Evolutionary conservation across 2,113 vertebrate genomes (phyloP).

Genomic region (Heterotis niloticus): DNA sequence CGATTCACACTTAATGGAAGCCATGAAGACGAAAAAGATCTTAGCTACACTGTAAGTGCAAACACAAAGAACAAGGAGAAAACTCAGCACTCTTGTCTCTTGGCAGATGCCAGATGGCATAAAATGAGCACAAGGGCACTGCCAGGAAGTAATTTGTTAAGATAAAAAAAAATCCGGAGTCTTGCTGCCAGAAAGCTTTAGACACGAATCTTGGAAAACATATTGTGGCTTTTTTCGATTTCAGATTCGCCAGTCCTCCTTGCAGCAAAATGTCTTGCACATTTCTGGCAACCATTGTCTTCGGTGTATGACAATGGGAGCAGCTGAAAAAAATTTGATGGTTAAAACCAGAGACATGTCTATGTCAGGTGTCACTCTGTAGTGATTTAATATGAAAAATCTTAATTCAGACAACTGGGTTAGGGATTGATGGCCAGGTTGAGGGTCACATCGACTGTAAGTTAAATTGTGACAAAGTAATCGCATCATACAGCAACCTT

Average conservation of each 20-base stretch:
- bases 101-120: slow-evolving; percentile 5
- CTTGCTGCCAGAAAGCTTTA: neutral
- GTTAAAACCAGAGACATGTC: neutral
- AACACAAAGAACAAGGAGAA: neutral
- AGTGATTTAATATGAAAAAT: too few relatives aligned
- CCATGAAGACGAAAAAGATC: neutral
- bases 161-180: neutral
- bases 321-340: neutral
- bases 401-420: too few relatives aligned
- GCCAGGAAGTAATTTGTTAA: slow-evolving; percentile 17
- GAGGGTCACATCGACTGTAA: too few relatives aligned
- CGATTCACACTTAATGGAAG: neutral
- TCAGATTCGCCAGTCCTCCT: neutral
- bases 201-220: slow-evolving; percentile 7
- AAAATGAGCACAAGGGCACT: neutral
- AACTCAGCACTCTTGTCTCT: neutral
- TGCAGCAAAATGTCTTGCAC: neutral
- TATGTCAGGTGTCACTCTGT: too few relatives aligned
- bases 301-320: neutral
- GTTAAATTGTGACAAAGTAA: too few relatives aligned
- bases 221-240: neutral
- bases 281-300: neutral
- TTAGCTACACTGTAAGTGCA: neutral
- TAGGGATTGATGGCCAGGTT: too few relatives aligned
- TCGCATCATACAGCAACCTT: too few relatives aligned